Evolutionary conservation across 2,113 vertebrate species (phyloP).

Genomic region (Castor canadensis): DNA sequence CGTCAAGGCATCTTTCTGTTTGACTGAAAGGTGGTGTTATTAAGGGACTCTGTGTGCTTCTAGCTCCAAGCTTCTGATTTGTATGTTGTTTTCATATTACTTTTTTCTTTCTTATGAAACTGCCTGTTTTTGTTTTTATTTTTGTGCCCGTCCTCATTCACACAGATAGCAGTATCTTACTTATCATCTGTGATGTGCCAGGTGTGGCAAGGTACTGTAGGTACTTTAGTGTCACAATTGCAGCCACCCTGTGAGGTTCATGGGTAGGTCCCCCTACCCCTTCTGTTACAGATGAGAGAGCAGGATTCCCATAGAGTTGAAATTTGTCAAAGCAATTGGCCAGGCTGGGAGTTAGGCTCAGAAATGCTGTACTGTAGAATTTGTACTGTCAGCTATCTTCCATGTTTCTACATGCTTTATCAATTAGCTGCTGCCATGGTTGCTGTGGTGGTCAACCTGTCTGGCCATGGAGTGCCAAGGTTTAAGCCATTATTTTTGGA

Average conservation of each 20-base stretch:
- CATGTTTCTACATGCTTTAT: not conserved
- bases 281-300: not conserved
- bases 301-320: not conserved
- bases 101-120: not conserved
- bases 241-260: not conserved
- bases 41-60: too few relatives aligned
- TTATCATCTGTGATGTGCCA: too few relatives aligned
- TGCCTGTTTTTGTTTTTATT: not conserved
- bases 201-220: too few relatives aligned
- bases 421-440: not conserved
- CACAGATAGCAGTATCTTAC: too few relatives aligned
- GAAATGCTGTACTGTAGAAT: not conserved
- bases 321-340: not conserved
- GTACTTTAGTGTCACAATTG: fast-evolving
- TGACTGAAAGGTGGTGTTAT: not conserved
- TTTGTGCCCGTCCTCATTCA: not conserved
- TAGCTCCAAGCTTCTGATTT: not conserved
- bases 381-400: not conserved
- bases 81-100: not conserved
- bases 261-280: too few relatives aligned
- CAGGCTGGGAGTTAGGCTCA: not conserved
- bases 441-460: not conserved
- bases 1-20: not conserved
- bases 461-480: not conserved
- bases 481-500: not conserved